Percentiles rank a stretch among this genome's conserved stretches.
These are phyloP conservation scores for Phymatocera aterrima DNA, from an alignment of 2,888 invertebrate genomes.

Conservation along the genomic window DNA sequence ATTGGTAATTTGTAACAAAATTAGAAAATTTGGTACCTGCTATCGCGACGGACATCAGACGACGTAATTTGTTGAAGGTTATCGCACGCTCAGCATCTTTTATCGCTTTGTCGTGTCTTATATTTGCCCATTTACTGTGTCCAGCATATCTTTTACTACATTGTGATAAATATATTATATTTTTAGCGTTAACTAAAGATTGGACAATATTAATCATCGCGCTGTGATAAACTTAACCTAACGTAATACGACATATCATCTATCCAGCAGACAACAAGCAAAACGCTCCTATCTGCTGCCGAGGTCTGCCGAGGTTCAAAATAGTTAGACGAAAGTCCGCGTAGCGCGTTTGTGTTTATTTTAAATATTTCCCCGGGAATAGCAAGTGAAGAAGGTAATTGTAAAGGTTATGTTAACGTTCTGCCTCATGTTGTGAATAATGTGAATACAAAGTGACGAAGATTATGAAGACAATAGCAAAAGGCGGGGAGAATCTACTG, in stretches of 20 bases:
- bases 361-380: no score
- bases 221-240: background rate
- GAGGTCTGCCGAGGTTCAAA: no score
- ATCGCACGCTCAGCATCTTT: constrained; percentile 79
- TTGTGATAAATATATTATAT: background rate
- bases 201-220: constrained; percentile 26
- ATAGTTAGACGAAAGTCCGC: no score
- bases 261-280: background rate
- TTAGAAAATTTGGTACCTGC: constrained; percentile 78
- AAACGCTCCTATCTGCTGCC: no score
- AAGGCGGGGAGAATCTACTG: background rate
- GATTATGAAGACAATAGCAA: background rate
- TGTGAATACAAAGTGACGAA: background rate
- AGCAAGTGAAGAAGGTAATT: no score
- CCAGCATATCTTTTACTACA: constrained; percentile 76
- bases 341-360: no score
- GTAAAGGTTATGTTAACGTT: background rate
- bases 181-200: background rate
- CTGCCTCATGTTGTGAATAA: background rate
- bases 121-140: constrained; percentile 88
- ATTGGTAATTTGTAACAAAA: background rate
- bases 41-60: constrained; percentile 79
- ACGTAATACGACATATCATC: background rate
- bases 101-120: constrained; percentile 81
- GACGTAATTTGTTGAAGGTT: constrained; percentile 75